These are phyloP conservation scores for Scolopax mira DNA, from an alignment of 2,113 vertebrate genomes.

Conservation along the genomic window DNA sequence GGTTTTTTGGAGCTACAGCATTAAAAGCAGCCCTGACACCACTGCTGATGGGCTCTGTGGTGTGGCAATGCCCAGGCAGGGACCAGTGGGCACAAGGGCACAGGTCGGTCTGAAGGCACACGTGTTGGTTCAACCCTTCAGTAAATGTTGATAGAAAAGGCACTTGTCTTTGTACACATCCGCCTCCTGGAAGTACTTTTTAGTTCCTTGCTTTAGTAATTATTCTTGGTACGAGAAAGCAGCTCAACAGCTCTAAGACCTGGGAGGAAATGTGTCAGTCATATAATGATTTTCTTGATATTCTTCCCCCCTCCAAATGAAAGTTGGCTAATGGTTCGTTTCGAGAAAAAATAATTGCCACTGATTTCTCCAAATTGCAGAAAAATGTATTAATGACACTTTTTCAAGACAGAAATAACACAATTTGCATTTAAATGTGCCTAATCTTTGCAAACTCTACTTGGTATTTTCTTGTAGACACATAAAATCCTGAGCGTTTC, in stretches of 20 bases:
- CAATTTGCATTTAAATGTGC: conserved; percentile 69
- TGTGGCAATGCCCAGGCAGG: rapidly evolving
- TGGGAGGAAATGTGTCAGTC: conserved; percentile 31
- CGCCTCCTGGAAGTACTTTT: background rate
- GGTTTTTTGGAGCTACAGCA: rapidly evolving
- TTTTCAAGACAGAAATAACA: conserved; percentile 63
- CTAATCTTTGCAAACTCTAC: conserved; percentile 39
- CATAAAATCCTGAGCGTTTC: background rate
- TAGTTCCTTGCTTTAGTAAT: background rate
- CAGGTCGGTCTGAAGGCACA: rapidly evolving
- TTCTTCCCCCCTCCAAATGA: background rate
- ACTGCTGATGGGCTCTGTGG: background rate
- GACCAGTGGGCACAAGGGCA: rapidly evolving
- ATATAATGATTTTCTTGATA: background rate
- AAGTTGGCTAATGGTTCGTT: conserved; percentile 56
- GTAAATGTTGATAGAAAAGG: background rate
- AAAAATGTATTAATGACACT: conserved; percentile 67
- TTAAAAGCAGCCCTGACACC: rapidly evolving
- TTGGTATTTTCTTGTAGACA: conserved; percentile 24
- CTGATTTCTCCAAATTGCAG: conserved; percentile 66
- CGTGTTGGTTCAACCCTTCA: background rate
- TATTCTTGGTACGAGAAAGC: background rate
- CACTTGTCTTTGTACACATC: background rate
- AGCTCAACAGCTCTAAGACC: background rate
- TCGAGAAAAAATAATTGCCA: conserved; percentile 50